These are phyloP conservation scores for Smutsia gigantea DNA, from an alignment of 2,797 vertebrate genomes.

Conservation along the genomic window DNA sequence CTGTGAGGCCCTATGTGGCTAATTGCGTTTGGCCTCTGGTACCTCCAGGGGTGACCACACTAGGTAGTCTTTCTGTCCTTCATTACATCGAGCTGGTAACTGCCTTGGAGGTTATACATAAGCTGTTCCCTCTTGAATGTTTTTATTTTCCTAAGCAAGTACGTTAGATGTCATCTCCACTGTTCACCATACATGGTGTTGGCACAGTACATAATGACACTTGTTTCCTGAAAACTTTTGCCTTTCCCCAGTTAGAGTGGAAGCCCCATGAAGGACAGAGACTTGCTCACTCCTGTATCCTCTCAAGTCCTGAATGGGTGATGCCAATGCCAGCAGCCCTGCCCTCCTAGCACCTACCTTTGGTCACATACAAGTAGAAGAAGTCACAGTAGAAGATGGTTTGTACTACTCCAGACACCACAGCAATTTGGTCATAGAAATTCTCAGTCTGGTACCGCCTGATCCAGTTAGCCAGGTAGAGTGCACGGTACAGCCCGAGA, in stretches of 20 bases:
- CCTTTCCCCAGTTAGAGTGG: background rate
- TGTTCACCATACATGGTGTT: rapidly evolving
- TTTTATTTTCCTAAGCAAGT: background rate
- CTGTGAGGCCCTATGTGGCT: background rate
- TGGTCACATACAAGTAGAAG: constrained; percentile 97
- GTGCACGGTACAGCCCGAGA: constrained; percentile 94
- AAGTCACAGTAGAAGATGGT: constrained; percentile 99
- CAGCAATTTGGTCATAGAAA: constrained; percentile 96
- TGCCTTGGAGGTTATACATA: background rate
- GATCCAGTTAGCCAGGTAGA: constrained; percentile 98
- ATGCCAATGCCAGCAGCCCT: too few relatives aligned
- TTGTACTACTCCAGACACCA: constrained; percentile 96
- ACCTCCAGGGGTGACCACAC: too few relatives aligned
- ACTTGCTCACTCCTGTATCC: background rate
- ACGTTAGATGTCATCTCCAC: background rate
- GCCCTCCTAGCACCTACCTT: constrained; percentile 86
- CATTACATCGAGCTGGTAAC: background rate
- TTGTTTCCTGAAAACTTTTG: background rate
- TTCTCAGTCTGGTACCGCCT: constrained; percentile 95
- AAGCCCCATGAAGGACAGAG: background rate
- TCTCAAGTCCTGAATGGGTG: background rate
- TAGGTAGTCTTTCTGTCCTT: background rate
- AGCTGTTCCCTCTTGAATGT: background rate
- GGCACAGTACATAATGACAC: background rate
- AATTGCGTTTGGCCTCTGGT: background rate